A percentile compares a stretch with the other conserved stretches of the same genome.
Evolutionary conservation across 2,797 vertebrate genomes (phyloP).

Genomic region (Rachycentron canadum): DNA sequence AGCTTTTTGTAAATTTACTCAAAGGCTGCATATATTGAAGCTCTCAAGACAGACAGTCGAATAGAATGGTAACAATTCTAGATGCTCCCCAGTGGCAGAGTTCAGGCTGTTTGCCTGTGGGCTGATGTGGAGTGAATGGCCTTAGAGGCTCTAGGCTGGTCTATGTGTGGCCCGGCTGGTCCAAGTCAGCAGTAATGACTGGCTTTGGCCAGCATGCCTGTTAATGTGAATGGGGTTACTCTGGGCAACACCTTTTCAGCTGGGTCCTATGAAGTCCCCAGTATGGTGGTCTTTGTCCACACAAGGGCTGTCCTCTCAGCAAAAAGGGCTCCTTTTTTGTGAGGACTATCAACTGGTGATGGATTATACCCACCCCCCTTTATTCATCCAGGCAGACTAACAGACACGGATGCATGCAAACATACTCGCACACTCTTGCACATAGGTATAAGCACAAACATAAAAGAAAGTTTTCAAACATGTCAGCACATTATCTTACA

Average conservation of each 20-base stretch:
- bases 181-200: conserved; percentile 87
- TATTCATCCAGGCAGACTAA: conserved; percentile 76
- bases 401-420: conserved; percentile 75
- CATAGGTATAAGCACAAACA: conserved; percentile 44
- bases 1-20: conserved; percentile 45
- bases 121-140: conserved; percentile 81
- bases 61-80: conserved; percentile 75
- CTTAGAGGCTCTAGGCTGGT: conserved; percentile 82
- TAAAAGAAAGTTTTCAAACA: conserved; percentile 47
- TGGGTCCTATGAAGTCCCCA: conserved; percentile 87
- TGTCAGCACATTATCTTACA: conserved; percentile 33
- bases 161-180: conserved; percentile 86
- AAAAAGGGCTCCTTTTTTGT: conserved; percentile 85
- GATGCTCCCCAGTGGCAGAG: conserved; percentile 77
- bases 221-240: conserved; percentile 88
- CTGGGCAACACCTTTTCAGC: conserved; percentile 89
- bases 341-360: conserved; percentile 88
- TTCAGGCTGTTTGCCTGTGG: conserved; percentile 78
- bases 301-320: conserved; percentile 88
- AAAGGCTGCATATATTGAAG: conserved; percentile 53
- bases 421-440: conserved; percentile 61
- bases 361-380: conserved; percentile 85
- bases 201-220: conserved; percentile 85
- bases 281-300: conserved; percentile 88
- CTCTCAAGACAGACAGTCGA: conserved; percentile 65